Percentiles rank a stretch among this genome's conserved stretches.
These are phyloP conservation scores for Mechanitis messenoides DNA, from an alignment of 2,888 invertebrate species.

Conservation along the genomic window DNA sequence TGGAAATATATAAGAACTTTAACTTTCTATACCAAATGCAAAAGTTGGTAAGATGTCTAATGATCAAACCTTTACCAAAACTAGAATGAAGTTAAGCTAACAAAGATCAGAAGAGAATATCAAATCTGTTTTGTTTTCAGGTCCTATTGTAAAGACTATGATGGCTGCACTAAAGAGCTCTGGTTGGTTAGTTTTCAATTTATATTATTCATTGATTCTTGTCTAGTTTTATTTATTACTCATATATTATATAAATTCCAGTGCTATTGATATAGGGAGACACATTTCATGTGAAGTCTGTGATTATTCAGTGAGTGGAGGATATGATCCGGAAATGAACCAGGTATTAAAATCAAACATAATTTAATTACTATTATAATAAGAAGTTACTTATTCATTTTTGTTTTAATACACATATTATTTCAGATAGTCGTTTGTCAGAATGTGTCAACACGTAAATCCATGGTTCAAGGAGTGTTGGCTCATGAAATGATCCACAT, in stretches of 20 bases:
- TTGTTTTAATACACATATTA: neutral
- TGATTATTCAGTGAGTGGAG: conserved; percentile 88
- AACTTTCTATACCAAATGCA: neutral
- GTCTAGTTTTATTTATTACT: conserved; percentile 5
- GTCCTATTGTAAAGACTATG: conserved; percentile 89
- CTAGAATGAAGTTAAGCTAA: neutral
- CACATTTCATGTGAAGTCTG: conserved; percentile 96
- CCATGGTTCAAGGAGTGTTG: conserved; percentile 86
- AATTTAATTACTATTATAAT: neutral
- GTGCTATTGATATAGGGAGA: conserved; percentile 87
- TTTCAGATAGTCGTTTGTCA: conserved; percentile 91
- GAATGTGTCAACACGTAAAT: conserved; percentile 83
- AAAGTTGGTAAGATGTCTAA: no score
- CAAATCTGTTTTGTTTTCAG: conserved; percentile 48
- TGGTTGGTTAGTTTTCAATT: conserved; percentile 79
- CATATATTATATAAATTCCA: conserved; percentile 53
- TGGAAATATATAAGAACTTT: neutral
- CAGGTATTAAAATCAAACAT: conserved; percentile 63
- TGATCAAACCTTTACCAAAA: neutral
- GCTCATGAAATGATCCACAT: conserved; percentile 97
- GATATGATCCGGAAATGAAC: conserved; percentile 90
- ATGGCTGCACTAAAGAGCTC: conserved; percentile 87
- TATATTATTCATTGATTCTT: conserved; percentile 13
- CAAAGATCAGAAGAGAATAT: neutral
- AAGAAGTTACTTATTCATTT: no score